These are phyloP conservation scores for Mus pahari DNA, from an alignment of 2,113 vertebrate species.

Conservation along the genomic window DNA sequence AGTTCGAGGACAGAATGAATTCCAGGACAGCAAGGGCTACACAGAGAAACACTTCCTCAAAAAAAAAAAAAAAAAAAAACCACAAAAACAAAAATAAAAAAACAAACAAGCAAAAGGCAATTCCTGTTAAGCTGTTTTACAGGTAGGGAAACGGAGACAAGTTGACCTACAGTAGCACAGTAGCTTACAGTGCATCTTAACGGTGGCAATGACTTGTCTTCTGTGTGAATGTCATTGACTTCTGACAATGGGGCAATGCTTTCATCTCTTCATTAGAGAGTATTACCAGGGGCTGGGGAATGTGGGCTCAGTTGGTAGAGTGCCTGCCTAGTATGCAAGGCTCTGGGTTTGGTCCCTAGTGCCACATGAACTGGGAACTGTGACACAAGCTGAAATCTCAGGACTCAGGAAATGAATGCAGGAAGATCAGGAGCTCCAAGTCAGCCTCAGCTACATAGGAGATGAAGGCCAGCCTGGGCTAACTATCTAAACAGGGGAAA, in stretches of 20 bases:
- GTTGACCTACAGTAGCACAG: rapidly evolving
- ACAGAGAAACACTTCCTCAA: background rate
- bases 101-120: background rate
- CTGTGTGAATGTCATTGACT: background rate
- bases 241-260: background rate
- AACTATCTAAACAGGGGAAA: background rate
- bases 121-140: background rate
- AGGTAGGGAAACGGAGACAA: slow-evolving; percentile 32
- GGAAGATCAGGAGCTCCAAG: too few relatives aligned
- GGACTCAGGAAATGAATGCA: too few relatives aligned
- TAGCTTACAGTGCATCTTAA: background rate
- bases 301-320: background rate
- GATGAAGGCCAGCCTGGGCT: background rate
- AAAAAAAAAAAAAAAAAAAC: background rate
- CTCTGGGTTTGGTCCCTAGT: background rate
- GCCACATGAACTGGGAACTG: background rate
- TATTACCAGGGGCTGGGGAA: background rate
- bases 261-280: background rate
- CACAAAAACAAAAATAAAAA: background rate
- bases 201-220: background rate
- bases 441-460: background rate
- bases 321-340: background rate
- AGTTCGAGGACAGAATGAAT: background rate
- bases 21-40: background rate
- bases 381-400: background rate